A percentile compares a stretch with the other conserved stretches of the same genome.
Evolutionary conservation across 2,797 vertebrate species (phyloP).

Genomic region (Heliangelus exortis): DNA sequence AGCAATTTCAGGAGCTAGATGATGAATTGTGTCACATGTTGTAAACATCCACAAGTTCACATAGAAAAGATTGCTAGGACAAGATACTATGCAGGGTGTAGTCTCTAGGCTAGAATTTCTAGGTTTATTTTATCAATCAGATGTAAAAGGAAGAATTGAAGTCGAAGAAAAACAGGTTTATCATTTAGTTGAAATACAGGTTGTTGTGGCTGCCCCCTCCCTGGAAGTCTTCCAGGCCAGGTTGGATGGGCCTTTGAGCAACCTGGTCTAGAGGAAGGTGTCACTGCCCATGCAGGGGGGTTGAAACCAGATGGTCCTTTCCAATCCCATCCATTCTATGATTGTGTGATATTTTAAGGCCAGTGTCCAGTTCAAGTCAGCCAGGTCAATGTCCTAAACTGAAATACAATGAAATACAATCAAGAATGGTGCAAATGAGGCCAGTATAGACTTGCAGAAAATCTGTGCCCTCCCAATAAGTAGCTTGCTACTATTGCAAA

Average conservation of each 20-base stretch:
- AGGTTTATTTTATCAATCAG: not conserved
- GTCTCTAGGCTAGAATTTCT: not conserved
- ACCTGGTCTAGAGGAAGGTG: too few species aligned
- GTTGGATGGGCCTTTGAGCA: too few species aligned
- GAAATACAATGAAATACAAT: not conserved
- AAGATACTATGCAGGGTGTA: not conserved
- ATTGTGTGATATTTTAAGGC: not conserved
- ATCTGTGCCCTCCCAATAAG: not conserved
- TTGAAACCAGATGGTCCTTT: too few species aligned
- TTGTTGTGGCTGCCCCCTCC: too few species aligned
- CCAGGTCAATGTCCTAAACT: not conserved
- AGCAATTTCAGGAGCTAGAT: not conserved
- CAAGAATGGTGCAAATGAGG: fast-evolving
- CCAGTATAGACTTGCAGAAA: not conserved
- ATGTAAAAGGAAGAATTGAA: not conserved
- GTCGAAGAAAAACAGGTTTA: not conserved
- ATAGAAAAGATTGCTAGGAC: not conserved
- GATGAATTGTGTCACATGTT: not conserved
- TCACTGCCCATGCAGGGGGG: too few species aligned
- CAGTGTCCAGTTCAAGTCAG: not conserved
- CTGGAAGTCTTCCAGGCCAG: too few species aligned
- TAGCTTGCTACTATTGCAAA: not conserved
- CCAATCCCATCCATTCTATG: too few species aligned
- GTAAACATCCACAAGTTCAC: not conserved
- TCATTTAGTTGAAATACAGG: too few species aligned